Percentiles rank a stretch among this genome's conserved stretches.
Evolutionary conservation across 2,113 vertebrate genomes (phyloP).

Genomic region (Ctenomys sociabilis): DNA sequence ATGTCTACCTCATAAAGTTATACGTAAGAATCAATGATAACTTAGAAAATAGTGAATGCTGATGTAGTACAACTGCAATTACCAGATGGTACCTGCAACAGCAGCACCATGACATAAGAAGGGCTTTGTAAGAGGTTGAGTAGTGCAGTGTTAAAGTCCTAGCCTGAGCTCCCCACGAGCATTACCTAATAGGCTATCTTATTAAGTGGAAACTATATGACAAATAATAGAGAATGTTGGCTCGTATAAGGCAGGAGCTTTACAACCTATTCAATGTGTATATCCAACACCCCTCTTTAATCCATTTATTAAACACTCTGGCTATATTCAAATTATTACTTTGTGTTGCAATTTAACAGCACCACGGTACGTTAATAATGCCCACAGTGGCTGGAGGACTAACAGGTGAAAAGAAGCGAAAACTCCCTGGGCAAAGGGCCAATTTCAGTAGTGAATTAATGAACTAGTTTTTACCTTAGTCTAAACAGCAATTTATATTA

Average conservation of each 20-base stretch:
- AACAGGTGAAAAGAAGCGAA: conserved; percentile 65
- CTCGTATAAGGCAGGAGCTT: conserved; percentile 29
- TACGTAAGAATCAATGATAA: not conserved
- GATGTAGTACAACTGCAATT: not conserved
- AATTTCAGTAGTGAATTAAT: conserved; percentile 64
- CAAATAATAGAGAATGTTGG: conserved; percentile 37
- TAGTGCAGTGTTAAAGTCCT: conserved; percentile 29
- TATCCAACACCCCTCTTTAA: conserved; percentile 17
- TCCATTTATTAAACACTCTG: conserved; percentile 62
- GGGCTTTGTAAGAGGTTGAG: not conserved
- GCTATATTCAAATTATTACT: conserved; percentile 57
- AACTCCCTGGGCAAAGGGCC: conserved; percentile 58
- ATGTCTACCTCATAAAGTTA: not conserved
- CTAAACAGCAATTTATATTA: conserved; percentile 57
- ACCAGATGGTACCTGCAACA: not conserved
- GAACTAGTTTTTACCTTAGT: conserved; percentile 62
- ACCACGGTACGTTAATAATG: conserved; percentile 46
- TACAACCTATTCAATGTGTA: conserved; percentile 38
- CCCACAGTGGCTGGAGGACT: not conserved
- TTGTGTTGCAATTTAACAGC: conserved; percentile 12
- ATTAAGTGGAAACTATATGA: conserved; percentile 39
- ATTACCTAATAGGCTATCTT: not conserved
- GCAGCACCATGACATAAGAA: not conserved
- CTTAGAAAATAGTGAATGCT: not conserved
- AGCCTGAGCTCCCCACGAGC: not conserved